A percentile compares a stretch with the other conserved stretches of the same genome.
phyloP scores from a whole-genome alignment of 2,888 invertebrate genomes.

The Linnaemya tessellans region DNA sequence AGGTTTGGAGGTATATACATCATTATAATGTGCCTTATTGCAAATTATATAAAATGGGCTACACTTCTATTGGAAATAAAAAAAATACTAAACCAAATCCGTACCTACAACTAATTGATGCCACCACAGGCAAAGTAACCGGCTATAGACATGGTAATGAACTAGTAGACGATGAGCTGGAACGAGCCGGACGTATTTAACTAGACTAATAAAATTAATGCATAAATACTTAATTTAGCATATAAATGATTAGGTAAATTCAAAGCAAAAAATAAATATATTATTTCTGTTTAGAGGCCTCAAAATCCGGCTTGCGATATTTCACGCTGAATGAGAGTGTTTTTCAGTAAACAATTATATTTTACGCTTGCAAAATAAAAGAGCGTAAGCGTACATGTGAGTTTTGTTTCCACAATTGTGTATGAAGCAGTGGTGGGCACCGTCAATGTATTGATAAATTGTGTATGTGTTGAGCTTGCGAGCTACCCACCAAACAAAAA shows the following conservation, averaged over 20 bases:
- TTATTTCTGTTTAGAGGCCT: too few relatives aligned
- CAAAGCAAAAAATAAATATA: background rate
- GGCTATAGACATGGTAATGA: constrained; percentile 89
- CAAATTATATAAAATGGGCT: constrained; percentile 94
- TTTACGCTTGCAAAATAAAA: too few relatives aligned
- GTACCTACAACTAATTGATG: constrained; percentile 85
- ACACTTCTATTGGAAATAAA: constrained; percentile 93
- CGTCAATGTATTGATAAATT: too few relatives aligned
- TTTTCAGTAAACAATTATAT: too few relatives aligned
- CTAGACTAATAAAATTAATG: background rate
- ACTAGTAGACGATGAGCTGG: constrained; percentile 78
- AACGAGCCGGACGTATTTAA: constrained; percentile 80
- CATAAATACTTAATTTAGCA: background rate
- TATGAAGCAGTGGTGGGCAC: too few relatives aligned
- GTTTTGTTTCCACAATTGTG: too few relatives aligned
- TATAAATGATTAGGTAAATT: background rate
- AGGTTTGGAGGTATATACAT: constrained; percentile 95
- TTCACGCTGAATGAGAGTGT: too few relatives aligned
- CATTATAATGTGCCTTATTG: constrained; percentile 94
- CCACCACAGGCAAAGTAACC: constrained; percentile 81
- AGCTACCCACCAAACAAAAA: too few relatives aligned
- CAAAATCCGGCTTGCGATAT: too few relatives aligned
- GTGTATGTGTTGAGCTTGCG: too few relatives aligned
- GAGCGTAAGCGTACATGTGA: too few relatives aligned
- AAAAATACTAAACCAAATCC: constrained; percentile 93